Evolutionary conservation across 2,888 invertebrate genomes (phyloP).

Genomic region (Himalopsyche japonica): DNA sequence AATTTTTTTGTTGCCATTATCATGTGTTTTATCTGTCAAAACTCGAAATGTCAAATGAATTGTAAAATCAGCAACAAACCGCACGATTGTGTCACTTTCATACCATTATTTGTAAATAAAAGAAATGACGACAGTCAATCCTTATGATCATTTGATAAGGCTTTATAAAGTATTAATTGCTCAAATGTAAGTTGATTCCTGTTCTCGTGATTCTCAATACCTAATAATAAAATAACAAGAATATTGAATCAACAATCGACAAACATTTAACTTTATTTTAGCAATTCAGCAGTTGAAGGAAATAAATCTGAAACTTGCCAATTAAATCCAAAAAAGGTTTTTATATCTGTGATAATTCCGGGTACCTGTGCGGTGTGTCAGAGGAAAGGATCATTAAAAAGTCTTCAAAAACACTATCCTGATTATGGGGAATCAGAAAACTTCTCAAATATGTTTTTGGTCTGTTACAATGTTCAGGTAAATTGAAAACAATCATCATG

Average conservation of each 20-base stretch:
- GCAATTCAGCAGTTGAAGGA: neutral
- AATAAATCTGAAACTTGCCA: neutral
- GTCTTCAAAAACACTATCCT: neutral
- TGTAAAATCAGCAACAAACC: too few relatives aligned
- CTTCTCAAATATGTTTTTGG: constrained; percentile 6
- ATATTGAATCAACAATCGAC: neutral
- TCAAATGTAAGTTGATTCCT: neutral
- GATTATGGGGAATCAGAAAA: neutral
- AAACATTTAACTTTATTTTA: neutral
- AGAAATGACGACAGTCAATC: neutral
- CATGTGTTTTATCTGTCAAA: too few relatives aligned
- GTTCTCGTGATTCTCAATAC: too few relatives aligned
- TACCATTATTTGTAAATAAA: neutral
- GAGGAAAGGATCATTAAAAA: neutral
- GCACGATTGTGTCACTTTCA: too few relatives aligned
- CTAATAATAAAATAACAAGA: too few relatives aligned
- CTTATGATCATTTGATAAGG: neutral
- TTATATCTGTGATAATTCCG: neutral
- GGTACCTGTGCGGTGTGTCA: neutral
- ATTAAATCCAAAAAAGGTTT: neutral
- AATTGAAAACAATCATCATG: neutral
- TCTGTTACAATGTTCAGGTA: constrained; percentile 11
- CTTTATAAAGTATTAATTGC: neutral
- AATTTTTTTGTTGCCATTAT: too few relatives aligned
- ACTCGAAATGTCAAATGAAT: too few relatives aligned